Evolutionary conservation across 2,888 invertebrate genomes (phyloP), one percentile per base, ranked within the genome.

Genomic region (Campopleginae sp.): DNA sequence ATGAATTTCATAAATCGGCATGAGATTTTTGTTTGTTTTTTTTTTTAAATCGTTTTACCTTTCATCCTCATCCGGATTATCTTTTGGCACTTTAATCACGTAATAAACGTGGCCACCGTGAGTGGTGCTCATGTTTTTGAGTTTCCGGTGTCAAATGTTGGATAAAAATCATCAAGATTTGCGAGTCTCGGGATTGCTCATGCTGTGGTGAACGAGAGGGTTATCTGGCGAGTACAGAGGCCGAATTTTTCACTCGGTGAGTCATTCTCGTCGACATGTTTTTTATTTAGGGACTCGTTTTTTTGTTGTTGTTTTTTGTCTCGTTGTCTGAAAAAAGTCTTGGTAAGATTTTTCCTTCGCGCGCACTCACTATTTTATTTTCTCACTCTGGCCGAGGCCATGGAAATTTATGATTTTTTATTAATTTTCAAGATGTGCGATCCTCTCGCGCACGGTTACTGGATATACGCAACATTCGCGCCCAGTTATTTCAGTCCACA

Each of bases 71-170:
- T 94, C 94, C 90, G 94, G 58, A 5, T 58, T 93, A 86, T 95
- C 95, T 91, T 94, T 95, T 27, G 96, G 96, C 88, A 96, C 95
- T 92, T 95, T 95, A 89, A 96, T 95, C 90, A 96, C 96, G 93
- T 96, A 96, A 94, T 96, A 96, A 87, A 96, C 94, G 90, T 96
- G 95, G 90, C 96, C 96, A 89, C 96, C 96, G 94, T 96, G 96
- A 86, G 94, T 94, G 88, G 95, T 94, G 87, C 95, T 94, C 94
- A 95, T 95, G 85, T 82, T 91, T 74, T 80, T 74, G 42, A 80
- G 12, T 33, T 65, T 48, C 61, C 42, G 58, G 14, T 8, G 38
- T 77, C 54, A 71, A 65, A 77, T 54, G 51, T 23, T 51, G 70
- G 75, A 19, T n/a, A 14, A n/a, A 65, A 74, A 61, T 80, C 66